Conservation (phyloP, 2,113 vertebrate species). For the Python bivittatus region DNA sequence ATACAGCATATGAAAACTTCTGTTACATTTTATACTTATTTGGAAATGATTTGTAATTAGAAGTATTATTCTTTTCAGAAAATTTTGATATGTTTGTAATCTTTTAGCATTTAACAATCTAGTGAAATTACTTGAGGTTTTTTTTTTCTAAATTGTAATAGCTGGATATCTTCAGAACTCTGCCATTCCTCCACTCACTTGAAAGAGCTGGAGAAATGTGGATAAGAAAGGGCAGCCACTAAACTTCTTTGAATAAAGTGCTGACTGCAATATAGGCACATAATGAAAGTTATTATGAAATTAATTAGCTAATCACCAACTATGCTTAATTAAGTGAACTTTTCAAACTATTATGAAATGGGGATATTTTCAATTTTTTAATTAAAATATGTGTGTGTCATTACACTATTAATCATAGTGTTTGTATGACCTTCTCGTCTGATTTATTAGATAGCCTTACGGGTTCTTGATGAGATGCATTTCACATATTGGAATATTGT, state of each 20-base stretch:
- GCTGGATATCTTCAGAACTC: not conserved
- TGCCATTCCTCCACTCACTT: not conserved
- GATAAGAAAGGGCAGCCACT: constrained; percentile 10
- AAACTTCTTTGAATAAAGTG: constrained; percentile 24
- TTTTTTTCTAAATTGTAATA: not conserved
- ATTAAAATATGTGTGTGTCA: constrained; percentile 26
- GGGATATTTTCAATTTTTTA: not conserved
- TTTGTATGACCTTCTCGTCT: constrained; percentile 25
- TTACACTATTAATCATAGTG: not conserved
- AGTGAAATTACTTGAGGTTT: not conserved
- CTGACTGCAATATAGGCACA: constrained; percentile 23
- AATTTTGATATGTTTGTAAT: not conserved
- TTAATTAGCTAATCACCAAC: constrained; percentile 35
- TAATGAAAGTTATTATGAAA: constrained; percentile 35
- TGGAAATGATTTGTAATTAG: not conserved
- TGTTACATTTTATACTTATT: not conserved
- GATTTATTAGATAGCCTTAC: constrained; percentile 25
- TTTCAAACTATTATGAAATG: constrained; percentile 30
- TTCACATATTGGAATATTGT: constrained; percentile 28
- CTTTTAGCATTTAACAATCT: not conserved
- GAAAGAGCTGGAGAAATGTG: not conserved
- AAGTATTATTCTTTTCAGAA: not conserved
- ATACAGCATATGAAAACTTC: not conserved
- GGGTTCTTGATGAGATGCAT: not conserved
- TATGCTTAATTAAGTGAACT: constrained; percentile 41